Evolutionary conservation across 2,888 invertebrate species (phyloP), one percentile per base, ranked within the genome.

Genomic region (Drosophila kuntzei): DNA sequence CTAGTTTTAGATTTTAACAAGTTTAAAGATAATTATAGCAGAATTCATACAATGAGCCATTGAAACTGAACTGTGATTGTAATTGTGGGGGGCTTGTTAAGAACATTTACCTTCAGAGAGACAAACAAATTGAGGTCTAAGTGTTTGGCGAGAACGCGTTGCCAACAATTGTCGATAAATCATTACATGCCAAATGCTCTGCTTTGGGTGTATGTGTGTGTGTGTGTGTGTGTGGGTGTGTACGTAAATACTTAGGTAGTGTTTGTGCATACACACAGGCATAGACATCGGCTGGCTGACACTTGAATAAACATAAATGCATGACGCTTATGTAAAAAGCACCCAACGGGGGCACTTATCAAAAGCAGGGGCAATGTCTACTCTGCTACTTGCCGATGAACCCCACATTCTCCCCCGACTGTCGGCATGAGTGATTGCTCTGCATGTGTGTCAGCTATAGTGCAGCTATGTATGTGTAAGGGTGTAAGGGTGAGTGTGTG

Each of bases 301-400:
- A 79, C 84, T 80, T 86, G 79, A 79, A 75, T 86, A 87, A 81
- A 83, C 87, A 86, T 87, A 86, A 83, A 81, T 80, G 79, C 75
- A 87, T 61, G 66, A 69, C 73, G 85, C 76, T 80, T 80, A 79
- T 79, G 80, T 67, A 80, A 79, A 87, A 79, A 80, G 76, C 78
- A 80, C 79, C 80, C 80, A 84, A 72, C 71, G 73, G 82, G 69
- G 85, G 87, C 87, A 78, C 85, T 82, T 87, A 84, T 66, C 78
- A 63, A 60, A 66, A 67, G 50, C 61, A 54, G 65, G 51, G 41
- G 53, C 61, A 55, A 67, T 68, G 62, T 69, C 53, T 27, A 36
- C 41, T 67, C 55, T 34, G 34, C 29, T 47, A 55, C 55, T 58
- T 62, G 44, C 54, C 54, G 55, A 62, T 43, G 34, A 53, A 8